Base-by-base conservation (phyloP, 2,888 invertebrate species). In the Glomeris marginata region DNA sequence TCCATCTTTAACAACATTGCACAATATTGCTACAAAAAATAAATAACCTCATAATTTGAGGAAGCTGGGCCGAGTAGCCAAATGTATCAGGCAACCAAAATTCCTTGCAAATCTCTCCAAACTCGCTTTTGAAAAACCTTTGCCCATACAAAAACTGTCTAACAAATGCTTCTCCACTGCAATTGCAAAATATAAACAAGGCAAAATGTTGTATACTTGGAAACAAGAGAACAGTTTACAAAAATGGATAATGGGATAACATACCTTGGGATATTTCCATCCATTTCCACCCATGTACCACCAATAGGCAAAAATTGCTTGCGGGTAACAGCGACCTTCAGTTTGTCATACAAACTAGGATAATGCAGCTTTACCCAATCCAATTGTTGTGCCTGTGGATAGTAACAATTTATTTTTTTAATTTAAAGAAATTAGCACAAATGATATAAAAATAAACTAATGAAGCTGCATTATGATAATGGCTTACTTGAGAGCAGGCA, bases 61-160 rank as follows among this genome's bases (percentile, higher is more conserved):
- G 72, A 46, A 72, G 60, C 60, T 73, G 73, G 4, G 67, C 68
- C 1, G 71, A 68, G 58, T 72, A 73, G 5, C 73, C 73, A 61
- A 73, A 73, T 2, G 73, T 72, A 55, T 73, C 73, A 1, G 72
- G 73, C 35, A 73, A 60, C 72, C 72, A 73, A 56, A 72, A 71
- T 63, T 70, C 71, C 54, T 63, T 63, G 54, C 71, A 72, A 11
- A 55, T 57, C 18, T 63, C 50, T 3, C 67, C 68, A 62, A 73
- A 71, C 53, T 72, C 68, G 51, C 68, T 57, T 55, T 64, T 52
- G 57, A 70, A 71, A 57, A 67, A 72, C 16, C 60, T 55, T 57
- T 72, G 72, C 1, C 72, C 72, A 57, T 68, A 68, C 45, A 71
- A 60, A 57, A 73, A 70, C 58, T 73, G 73, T 21, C 73, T 58